These are phyloP conservation scores for Gephyroberyx darwinii DNA, from an alignment of 2,797 vertebrate genomes.

Conservation along the genomic window DNA sequence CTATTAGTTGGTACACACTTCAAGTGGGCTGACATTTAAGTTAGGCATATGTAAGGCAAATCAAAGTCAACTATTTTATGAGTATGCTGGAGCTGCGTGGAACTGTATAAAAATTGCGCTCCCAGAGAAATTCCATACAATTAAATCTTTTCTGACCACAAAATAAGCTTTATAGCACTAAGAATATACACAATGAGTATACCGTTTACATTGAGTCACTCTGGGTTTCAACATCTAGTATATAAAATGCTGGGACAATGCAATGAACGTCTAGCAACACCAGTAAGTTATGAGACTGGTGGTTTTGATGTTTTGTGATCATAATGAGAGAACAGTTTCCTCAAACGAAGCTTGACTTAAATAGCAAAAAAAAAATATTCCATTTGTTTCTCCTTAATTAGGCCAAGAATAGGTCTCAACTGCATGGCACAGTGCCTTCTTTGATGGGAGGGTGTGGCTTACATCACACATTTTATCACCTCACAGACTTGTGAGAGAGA, in stretches of 20 bases:
- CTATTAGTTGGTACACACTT: constrained; percentile 2
- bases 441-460: constrained; percentile 63
- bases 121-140: constrained; percentile 60
- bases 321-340: constrained; percentile 51
- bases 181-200: constrained; percentile 39
- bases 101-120: constrained; percentile 53
- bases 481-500: constrained; percentile 27
- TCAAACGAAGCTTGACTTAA: constrained; percentile 47
- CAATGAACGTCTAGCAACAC: constrained; percentile 34
- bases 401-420: constrained; percentile 43
- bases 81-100: constrained; percentile 54
- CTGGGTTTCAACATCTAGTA: constrained; percentile 44
- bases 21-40: constrained; percentile 29
- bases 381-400: constrained; percentile 53
- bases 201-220: constrained; percentile 42
- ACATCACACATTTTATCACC: constrained; percentile 41
- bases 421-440: constrained; percentile 34
- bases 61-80: constrained; percentile 64
- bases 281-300: constrained; percentile 40
- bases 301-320: constrained; percentile 62
- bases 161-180: constrained; percentile 50
- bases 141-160: constrained; percentile 65
- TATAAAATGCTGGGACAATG: constrained; percentile 54
- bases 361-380: constrained; percentile 38
- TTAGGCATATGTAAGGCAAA: constrained; percentile 58